phyloP scores from a whole-genome alignment of 2,888 invertebrate species.

The Ormyrus nitidulus region DNA sequence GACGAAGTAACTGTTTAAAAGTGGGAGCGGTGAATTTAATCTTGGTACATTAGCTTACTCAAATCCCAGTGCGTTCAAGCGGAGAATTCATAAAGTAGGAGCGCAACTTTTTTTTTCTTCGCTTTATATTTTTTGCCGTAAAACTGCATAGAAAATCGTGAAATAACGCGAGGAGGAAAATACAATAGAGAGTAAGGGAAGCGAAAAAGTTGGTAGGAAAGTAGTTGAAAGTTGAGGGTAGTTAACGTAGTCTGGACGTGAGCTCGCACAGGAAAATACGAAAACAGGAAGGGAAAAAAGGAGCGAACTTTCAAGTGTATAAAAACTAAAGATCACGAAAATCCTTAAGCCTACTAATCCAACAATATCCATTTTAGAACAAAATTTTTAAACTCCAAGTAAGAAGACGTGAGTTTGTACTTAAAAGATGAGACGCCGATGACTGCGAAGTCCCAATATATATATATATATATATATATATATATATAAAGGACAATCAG shows the following conservation, averaged over 20 bases:
- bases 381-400: conserved; percentile 29
- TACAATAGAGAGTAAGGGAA: conserved; percentile 49
- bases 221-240: conserved; percentile 60
- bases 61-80: too few relatives aligned
- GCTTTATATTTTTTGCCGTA: conserved; percentile 9
- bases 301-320: conserved; percentile 26
- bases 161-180: conserved; percentile 54
- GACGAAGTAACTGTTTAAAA: too few relatives aligned
- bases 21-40: too few relatives aligned
- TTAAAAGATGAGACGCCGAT: conserved; percentile 4
- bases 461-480: too few relatives aligned
- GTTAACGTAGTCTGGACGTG: conserved; percentile 62
- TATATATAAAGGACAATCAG: too few relatives aligned
- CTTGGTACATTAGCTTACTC: too few relatives aligned
- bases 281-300: conserved; percentile 34
- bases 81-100: not conserved
- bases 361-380: conserved; percentile 43
- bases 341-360: conserved; percentile 46
- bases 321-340: conserved; percentile 48
- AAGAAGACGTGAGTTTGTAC: conserved; percentile 3
- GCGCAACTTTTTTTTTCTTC: not conserved
- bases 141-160: conserved; percentile 42
- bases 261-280: conserved; percentile 56
- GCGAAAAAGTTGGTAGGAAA: conserved; percentile 57
- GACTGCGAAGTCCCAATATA: not conserved